These are phyloP conservation scores for Ameiurus melas DNA, from an alignment of 2,113 vertebrate genomes.

Conservation along the genomic window DNA sequence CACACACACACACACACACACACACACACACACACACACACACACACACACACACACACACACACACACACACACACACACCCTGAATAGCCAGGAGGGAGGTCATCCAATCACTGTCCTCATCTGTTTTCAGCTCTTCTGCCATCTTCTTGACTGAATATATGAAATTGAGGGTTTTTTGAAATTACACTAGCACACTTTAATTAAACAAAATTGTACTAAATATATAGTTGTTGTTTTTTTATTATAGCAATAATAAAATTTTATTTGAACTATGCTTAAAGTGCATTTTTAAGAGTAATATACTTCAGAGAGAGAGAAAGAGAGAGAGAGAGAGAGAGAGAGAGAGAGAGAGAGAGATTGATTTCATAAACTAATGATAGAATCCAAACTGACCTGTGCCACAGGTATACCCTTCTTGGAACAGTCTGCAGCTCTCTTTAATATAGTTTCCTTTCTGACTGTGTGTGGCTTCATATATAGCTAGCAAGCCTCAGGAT, in stretches of 20 bases:
- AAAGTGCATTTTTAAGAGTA: neutral
- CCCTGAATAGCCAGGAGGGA: neutral
- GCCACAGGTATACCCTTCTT: neutral
- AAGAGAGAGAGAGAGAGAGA: neutral
- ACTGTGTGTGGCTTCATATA: neutral
- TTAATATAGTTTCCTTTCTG: neutral
- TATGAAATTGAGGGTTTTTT: neutral
- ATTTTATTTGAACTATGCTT: neutral
- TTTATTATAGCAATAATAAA: too few relatives aligned
- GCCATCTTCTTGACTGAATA: neutral
- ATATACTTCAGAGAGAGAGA: neutral
- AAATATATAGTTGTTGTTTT: too few relatives aligned
- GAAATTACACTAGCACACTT: neutral
- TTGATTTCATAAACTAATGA: too few relatives aligned
- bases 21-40: too few relatives aligned
- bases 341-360: too few relatives aligned
- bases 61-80: neutral
- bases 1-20: too few relatives aligned
- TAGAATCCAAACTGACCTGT: neutral
- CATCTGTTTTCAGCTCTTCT: neutral
- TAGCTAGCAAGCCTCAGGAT: neutral
- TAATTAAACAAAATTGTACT: too few relatives aligned
- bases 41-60: too few relatives aligned
- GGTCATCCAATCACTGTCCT: neutral
- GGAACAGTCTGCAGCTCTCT: neutral